Percentiles rank a stretch among this genome's conserved stretches.
Conservation (phyloP, 1,140 invertebrate genomes). For the Caligus rogercresseyi region DNA sequence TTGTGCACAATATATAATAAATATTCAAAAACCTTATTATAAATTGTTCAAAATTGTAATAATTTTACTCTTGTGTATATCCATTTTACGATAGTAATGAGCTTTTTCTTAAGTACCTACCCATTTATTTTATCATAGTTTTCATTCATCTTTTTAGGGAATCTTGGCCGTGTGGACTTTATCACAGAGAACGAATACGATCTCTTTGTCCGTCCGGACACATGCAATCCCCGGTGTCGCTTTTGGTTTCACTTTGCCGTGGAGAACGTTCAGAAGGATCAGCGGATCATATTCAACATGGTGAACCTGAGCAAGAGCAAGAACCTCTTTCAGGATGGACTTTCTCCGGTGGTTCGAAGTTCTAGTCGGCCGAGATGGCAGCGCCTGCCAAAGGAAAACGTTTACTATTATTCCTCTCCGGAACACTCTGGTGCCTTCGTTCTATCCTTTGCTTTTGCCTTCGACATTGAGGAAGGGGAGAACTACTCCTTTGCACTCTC, state of each 20-base stretch:
- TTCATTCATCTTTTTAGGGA: conserved; percentile 42
- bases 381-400: conserved; percentile 57
- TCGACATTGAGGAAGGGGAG: conserved; percentile 74
- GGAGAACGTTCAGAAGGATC: conserved; percentile 76
- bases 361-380: conserved; percentile 76
- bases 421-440: conserved; percentile 80
- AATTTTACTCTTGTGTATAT: too few relatives aligned
- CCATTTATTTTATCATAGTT: neutral
- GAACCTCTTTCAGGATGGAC: conserved; percentile 67
- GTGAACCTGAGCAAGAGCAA: conserved; percentile 86
- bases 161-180: conserved; percentile 82
- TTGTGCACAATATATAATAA: too few relatives aligned
- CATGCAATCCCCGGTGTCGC: conserved; percentile 73
- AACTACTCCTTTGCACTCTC: conserved; percentile 75
- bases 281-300: conserved; percentile 90
- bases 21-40: too few relatives aligned
- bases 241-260: conserved; percentile 98
- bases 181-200: conserved; percentile 90
- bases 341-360: conserved; percentile 84
- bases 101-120: neutral
- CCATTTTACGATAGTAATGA: too few relatives aligned
- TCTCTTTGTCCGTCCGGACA: conserved; percentile 85
- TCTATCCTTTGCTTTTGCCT: conserved; percentile 79
- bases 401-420: conserved; percentile 81
- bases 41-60: too few relatives aligned